Percentiles rank a stretch among this genome's conserved stretches.
Conservation (phyloP, 2,113 vertebrate species). For the Lagenorhynchus albirostris region DNA sequence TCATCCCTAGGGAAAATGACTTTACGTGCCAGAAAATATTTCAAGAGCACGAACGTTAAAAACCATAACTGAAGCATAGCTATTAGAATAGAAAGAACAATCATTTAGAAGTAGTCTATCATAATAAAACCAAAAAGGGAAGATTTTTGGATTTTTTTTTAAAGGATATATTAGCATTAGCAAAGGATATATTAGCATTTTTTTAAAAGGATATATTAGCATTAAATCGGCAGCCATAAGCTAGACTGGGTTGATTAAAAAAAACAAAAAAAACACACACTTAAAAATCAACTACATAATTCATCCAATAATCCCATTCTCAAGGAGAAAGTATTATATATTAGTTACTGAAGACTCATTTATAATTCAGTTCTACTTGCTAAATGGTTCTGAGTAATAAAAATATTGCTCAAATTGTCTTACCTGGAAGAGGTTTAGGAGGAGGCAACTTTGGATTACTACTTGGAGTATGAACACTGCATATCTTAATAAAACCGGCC, state of each 20-base stretch:
- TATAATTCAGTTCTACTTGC: background rate
- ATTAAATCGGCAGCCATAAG: background rate
- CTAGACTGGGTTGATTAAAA: background rate
- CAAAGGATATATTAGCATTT: background rate
- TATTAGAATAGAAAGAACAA: background rate
- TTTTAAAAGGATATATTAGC: background rate
- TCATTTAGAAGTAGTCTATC: background rate
- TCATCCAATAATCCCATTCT: background rate
- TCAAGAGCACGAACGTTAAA: background rate
- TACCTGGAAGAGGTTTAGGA: constrained; percentile 96
- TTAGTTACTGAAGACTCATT: background rate
- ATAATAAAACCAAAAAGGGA: background rate
- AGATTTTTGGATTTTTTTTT: background rate
- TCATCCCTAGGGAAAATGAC: background rate
- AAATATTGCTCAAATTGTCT: constrained; percentile 55
- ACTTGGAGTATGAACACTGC: constrained; percentile 98
- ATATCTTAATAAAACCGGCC: constrained; percentile 99
- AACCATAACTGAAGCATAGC: background rate
- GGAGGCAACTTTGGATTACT: constrained; percentile 97
- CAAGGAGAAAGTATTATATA: background rate
- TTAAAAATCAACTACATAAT: constrained; percentile 16
- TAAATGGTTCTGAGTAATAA: background rate
- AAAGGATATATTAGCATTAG: background rate
- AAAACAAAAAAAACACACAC: background rate
- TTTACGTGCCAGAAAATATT: background rate